phyloP scores from a whole-genome alignment of 1,140 invertebrate genomes.

The Zeugodacus cucurbitae region DNA sequence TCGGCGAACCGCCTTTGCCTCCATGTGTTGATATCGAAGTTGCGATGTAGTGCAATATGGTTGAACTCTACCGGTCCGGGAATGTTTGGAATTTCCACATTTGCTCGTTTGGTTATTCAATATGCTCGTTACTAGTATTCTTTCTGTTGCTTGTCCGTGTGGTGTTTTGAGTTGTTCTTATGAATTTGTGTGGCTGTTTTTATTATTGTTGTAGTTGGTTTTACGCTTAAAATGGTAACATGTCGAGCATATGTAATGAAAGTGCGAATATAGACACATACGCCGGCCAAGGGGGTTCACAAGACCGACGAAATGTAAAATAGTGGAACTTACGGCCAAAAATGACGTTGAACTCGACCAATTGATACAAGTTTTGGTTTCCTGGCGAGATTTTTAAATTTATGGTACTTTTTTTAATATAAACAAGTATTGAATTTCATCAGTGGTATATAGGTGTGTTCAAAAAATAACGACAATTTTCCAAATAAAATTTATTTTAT shows the following conservation, averaged over 20 bases:
- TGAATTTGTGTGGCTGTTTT: not conserved
- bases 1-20: not conserved
- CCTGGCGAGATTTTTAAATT: too few species aligned
- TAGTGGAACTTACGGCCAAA: not conserved
- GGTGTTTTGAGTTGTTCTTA: not conserved
- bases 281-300: not conserved
- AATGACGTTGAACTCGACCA: too few species aligned
- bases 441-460: too few species aligned
- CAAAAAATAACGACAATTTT: too few species aligned
- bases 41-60: not conserved
- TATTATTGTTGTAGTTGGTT: not conserved
- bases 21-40: not conserved
- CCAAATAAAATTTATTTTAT: too few species aligned
- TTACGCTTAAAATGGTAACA: not conserved
- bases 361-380: too few species aligned
- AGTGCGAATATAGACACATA: constrained; percentile 25
- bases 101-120: not conserved
- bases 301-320: not conserved
- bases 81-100: constrained; percentile 4
- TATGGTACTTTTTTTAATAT: too few species aligned
- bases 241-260: constrained; percentile 5
- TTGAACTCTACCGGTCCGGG: not conserved
- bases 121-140: not conserved
- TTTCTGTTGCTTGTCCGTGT: not conserved
- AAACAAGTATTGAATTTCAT: too few species aligned